Evolutionary conservation across 2,113 vertebrate species (phyloP).

Genomic region (Limnothrissa miodon): DNA sequence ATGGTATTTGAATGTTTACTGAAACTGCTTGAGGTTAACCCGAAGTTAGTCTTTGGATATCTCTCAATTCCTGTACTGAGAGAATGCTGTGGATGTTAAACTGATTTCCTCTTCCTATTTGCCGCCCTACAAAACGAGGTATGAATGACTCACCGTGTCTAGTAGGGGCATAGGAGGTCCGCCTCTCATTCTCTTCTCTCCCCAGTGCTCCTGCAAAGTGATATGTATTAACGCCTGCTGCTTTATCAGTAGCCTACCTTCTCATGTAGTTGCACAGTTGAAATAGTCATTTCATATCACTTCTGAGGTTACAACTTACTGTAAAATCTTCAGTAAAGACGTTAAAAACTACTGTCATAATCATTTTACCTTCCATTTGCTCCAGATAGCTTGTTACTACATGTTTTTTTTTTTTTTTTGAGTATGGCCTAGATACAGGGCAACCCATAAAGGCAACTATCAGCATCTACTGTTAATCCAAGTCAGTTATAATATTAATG

Average conservation of each 20-base stretch:
- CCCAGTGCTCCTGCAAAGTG: not conserved
- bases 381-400: not conserved
- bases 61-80: constrained; percentile 5
- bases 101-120: constrained; percentile 7
- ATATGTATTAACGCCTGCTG: not conserved
- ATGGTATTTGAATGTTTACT: not conserved
- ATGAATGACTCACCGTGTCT: not conserved
- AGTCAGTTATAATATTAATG: not conserved
- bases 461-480: not conserved
- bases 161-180: not conserved
- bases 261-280: not conserved
- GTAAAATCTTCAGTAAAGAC: not conserved
- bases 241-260: not conserved
- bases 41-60: not conserved
- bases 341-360: not conserved
- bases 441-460: not conserved
- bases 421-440: not conserved
- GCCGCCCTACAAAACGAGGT: not conserved
- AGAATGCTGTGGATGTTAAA: not conserved
- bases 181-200: not conserved
- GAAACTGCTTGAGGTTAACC: not conserved
- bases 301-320: not conserved
- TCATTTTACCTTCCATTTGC: not conserved
- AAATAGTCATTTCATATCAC: not conserved
- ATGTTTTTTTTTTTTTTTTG: not conserved